Conservation (phyloP, 2,888 invertebrate species). For the Tetranychus piercei region DNA sequence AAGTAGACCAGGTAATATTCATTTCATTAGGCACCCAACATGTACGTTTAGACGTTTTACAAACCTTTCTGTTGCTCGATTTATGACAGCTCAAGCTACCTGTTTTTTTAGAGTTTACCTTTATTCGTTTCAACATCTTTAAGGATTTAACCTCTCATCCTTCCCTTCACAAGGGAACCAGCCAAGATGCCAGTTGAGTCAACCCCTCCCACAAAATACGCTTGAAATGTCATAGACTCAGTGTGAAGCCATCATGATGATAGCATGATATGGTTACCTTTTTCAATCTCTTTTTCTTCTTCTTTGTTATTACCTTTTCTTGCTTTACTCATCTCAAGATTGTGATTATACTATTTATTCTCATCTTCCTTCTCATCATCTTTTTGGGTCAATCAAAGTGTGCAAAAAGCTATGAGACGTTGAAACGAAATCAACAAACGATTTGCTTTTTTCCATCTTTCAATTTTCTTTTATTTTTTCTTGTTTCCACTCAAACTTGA, state of each 20-base stretch:
- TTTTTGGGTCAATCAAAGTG: background rate
- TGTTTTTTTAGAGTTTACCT: background rate
- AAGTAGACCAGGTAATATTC: background rate
- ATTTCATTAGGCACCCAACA: background rate
- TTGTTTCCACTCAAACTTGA: too few relatives aligned
- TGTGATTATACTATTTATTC: background rate
- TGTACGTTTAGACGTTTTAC: background rate
- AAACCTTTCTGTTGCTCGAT: background rate
- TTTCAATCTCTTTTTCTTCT: background rate
- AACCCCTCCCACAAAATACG: background rate
- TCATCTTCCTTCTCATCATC: background rate
- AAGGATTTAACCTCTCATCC: background rate
- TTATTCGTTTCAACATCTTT: background rate
- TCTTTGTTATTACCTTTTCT: background rate
- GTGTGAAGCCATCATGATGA: background rate
- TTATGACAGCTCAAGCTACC: constrained; percentile 1
- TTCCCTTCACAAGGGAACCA: background rate
- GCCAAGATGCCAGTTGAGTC: background rate
- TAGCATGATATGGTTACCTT: background rate
- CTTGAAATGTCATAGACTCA: background rate
- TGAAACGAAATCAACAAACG: too few relatives aligned
- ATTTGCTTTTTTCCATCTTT: too few relatives aligned
- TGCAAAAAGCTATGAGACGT: background rate
- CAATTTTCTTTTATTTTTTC: too few relatives aligned
- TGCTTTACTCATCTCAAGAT: background rate